Base-by-base conservation (phyloP, 2,797 vertebrate genomes). In the Neosilurus hyrtlii region DNA sequence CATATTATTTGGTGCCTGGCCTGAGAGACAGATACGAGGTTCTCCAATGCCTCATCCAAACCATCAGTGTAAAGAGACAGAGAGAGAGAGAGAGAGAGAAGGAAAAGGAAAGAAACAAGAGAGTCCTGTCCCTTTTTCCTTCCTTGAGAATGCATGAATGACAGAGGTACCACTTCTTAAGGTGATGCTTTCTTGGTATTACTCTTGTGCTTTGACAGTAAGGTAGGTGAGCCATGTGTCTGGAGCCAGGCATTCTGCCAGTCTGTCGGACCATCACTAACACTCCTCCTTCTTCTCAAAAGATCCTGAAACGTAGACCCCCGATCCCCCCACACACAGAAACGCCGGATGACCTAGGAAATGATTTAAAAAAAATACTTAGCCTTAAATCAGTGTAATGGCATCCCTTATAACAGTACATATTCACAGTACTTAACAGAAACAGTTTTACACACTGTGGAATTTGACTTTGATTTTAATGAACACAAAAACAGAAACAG, bases 251-350 rank as follows among this genome's bases (percentile, higher is more conserved):
- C 92, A 18, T 91, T 93, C 88, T 94, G 95, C 95, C 95, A 96
- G 83, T 92, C 92, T 11, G 89, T 91, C 67, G 83, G 89, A 82
- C 95, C 94, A 91, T 97, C 96, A 81, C 96, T 96, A 85, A 97
- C 94, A 89, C 90, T 93, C 89, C 95, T 93, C 80, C 95, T 93
- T 96, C 95, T 96, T 37, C 94, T 94, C 88, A 97, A 91, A 80
- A 97, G 93, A 89, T 97, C 95, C 88, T 93, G 94, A 49, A 97
- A 92, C 86, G 96, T 90, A 59, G 92, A 88, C 0, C 91, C 95
- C 87, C 97, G 95, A 12, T 97, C 94, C 88, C 93, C 93, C 0
- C 94, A 96, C 83, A 96, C 91, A 88, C 93, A 92, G 84, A 96
- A 92, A 86, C 95, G 94, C 88, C 95, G 96, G 90, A 95, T 94